A percentile compares a stretch with the other conserved stretches of the same genome.
phyloP scores from a whole-genome alignment of 2,797 vertebrate species.

The Sebastes reedi region DNA sequence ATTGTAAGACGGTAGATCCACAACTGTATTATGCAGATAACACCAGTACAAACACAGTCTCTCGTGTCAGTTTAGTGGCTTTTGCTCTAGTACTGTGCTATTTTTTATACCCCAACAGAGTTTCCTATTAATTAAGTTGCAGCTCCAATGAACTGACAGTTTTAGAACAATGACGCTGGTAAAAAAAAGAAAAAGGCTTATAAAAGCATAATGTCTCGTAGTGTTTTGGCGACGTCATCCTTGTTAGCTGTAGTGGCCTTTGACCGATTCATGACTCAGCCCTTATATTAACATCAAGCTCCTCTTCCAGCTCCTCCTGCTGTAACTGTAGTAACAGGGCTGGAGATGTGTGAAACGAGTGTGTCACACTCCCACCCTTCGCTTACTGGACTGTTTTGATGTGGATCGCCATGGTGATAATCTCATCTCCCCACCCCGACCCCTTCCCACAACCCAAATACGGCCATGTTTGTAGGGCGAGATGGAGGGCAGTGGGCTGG shows the following conservation, averaged over 20 bases:
- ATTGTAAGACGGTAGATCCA: background rate
- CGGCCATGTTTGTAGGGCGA: constrained; percentile 62
- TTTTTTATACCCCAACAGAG: background rate
- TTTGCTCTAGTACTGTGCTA: background rate
- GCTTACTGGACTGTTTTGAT: constrained; percentile 58
- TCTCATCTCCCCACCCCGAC: constrained; percentile 34
- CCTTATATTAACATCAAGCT: constrained; percentile 17
- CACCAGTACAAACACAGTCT: background rate
- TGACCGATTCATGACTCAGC: constrained; percentile 54
- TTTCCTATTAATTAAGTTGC: constrained; percentile 4
- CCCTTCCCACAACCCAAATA: constrained; percentile 72
- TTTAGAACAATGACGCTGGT: background rate
- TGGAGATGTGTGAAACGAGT: constrained; percentile 38
- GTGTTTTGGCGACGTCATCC: constrained; percentile 41
- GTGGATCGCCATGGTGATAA: constrained; percentile 69
- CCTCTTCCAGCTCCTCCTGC: background rate
- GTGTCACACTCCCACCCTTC: constrained; percentile 24
- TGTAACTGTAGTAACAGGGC: constrained; percentile 20
- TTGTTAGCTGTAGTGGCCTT: constrained; percentile 21
- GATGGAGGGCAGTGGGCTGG: constrained; percentile 36
- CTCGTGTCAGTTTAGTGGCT: background rate
- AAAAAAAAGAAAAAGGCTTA: constrained; percentile 6
- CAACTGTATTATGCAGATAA: background rate
- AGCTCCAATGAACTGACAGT: background rate
- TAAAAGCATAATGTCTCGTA: constrained; percentile 6